phyloP scores from a whole-genome alignment of 1,140 invertebrate species.

The Bilobella aurantiaca region DNA sequence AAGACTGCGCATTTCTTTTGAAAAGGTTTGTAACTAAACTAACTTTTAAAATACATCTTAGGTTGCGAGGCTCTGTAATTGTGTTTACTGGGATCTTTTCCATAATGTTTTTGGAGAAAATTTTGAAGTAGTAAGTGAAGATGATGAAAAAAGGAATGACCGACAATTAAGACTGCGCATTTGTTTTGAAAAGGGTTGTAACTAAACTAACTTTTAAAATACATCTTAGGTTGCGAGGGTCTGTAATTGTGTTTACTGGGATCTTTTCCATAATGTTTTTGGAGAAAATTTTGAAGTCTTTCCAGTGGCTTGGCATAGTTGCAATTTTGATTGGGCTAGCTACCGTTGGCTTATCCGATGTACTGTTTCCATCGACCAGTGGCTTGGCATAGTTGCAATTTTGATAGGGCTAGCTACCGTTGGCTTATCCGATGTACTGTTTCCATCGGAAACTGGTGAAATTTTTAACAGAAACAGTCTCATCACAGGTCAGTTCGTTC shows the following conservation, averaged over 20 bases:
- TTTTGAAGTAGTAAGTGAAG: background rate
- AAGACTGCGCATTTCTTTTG: background rate
- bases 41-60: background rate
- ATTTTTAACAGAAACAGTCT: slow-evolving; percentile 60
- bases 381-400: slow-evolving; percentile 61
- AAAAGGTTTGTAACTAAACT: background rate
- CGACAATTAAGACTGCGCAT: background rate
- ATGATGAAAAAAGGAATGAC: background rate
- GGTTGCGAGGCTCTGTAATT: slow-evolving; percentile 64
- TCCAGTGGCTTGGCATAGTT: slow-evolving; percentile 75
- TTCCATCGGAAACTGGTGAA: slow-evolving; percentile 39
- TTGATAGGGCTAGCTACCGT: slow-evolving; percentile 71
- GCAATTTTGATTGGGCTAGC: slow-evolving; percentile 68
- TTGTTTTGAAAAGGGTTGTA: slow-evolving; percentile 3
- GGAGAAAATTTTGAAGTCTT: slow-evolving; percentile 51
- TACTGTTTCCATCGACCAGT: slow-evolving; percentile 41
- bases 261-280: slow-evolving; percentile 81
- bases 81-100: slow-evolving; percentile 86
- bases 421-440: slow-evolving; percentile 64
- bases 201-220: background rate
- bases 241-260: slow-evolving; percentile 88
- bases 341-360: slow-evolving; percentile 72
- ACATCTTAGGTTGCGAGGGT: slow-evolving; percentile 45
- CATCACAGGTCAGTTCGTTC: slow-evolving; percentile 51
- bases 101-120: slow-evolving; percentile 78